Base-by-base conservation (phyloP, 2,888 invertebrate genomes). In the Colostygia pectinataria region DNA sequence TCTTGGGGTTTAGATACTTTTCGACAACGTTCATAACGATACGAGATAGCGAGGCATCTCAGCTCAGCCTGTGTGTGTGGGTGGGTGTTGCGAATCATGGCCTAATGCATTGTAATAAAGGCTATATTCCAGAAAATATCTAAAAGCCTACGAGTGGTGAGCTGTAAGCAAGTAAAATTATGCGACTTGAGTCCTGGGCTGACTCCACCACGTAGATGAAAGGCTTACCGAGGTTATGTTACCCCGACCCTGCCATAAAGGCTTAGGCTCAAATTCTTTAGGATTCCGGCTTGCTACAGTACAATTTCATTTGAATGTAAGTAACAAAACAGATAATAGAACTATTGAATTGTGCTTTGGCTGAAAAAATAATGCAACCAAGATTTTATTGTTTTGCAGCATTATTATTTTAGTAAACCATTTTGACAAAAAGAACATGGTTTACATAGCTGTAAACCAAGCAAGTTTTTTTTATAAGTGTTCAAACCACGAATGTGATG, bases 221-320 rank as follows among this genome's bases (percentile, higher is more conserved):
- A 77, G 74, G 72, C 71, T 76, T 77, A 71, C 70, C 40, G 57
- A 65, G 67, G 70, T 65, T 70, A 68, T 63, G 63, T 62, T 59
- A 56, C 59, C 45, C 66, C 62, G 58, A 63, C 66, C 68, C 62
- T 56, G 60, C 66, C 57, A 61, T 72, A 66, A 74, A 65, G 60
- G 66, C 67, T 70, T 66, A 71, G 52, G 57, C 62, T 51, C 44
- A 51, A 64, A 63, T 62, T 63, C 64, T 68, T 65, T 55, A 53
- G 55, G 57, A 61, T 65, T 65, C 61, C 61, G 62, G 61, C 53
- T 59, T 62, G 55, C 58, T 59, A 46, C 57, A 61, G 56, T 59
- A 62, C 57, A 65, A 44, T 42, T 39, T 33, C 38, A 49, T 36
- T 47, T 43, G 28, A 27, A 39, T 37, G 13, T 20, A n/a, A n/a